A percentile compares a stretch with the other conserved stretches of the same genome.
Conservation (phyloP, 2,888 invertebrate genomes). For the Eilema griseolum region DNA sequence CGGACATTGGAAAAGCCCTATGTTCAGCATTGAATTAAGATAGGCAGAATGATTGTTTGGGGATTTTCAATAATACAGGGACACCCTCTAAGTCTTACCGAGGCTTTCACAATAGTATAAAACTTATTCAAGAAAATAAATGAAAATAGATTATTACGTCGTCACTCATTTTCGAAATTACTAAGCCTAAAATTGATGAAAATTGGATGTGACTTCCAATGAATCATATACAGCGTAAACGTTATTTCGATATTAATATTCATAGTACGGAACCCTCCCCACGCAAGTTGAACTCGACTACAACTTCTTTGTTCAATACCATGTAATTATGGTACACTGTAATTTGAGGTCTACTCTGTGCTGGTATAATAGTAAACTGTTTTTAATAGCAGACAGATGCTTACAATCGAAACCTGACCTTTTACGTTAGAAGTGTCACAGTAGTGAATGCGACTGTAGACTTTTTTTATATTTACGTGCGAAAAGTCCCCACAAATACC, state of each 20-base stretch:
- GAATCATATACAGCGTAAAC: not conserved
- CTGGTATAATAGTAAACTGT: slow-evolving; percentile 4
- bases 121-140: not conserved
- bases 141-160: not conserved
- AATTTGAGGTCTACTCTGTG: not conserved
- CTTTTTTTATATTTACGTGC: no score
- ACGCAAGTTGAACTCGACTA: not conserved
- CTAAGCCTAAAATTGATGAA: not conserved
- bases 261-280: not conserved
- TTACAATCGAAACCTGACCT: not conserved
- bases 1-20: no score
- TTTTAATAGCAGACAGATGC: slow-evolving; percentile 2
- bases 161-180: not conserved
- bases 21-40: no score
- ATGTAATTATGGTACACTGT: slow-evolving; percentile 1
- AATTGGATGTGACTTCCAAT: not conserved
- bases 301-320: not conserved
- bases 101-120: not conserved
- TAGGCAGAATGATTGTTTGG: no score
- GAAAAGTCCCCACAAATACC: no score
- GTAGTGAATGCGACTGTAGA: not conserved
- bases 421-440: not conserved
- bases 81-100: not conserved
- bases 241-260: not conserved
- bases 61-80: not conserved